Evolutionary conservation across 2,888 invertebrate species (phyloP).

Genomic region (Falcaria lacertinaria): DNA sequence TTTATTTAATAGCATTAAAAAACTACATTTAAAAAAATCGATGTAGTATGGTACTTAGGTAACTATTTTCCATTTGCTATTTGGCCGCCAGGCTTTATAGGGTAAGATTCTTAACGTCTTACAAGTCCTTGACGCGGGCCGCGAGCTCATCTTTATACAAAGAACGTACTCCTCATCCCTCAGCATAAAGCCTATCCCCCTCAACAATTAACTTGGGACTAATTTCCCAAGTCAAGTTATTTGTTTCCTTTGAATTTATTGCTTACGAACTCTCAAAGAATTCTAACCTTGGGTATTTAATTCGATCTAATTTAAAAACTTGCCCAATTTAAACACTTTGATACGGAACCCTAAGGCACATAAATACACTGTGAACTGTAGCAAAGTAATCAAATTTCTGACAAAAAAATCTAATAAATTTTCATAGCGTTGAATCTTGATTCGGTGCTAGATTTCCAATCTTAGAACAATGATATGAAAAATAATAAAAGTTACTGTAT

Average conservation of each 20-base stretch:
- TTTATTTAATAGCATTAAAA: too few species aligned
- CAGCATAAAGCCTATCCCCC: constrained; percentile 44
- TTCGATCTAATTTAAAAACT: constrained; percentile 56
- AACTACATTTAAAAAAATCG: too few species aligned
- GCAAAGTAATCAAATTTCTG: not conserved
- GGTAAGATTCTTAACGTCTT: too few species aligned
- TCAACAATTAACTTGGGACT: constrained; percentile 56
- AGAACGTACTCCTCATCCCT: constrained; percentile 35
- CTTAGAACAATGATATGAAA: too few species aligned
- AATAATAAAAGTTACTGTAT: too few species aligned
- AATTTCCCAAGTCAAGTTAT: constrained; percentile 62
- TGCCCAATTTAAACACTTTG: constrained; percentile 38
- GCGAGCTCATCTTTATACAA: constrained; percentile 30
- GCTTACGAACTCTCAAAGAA: constrained; percentile 56
- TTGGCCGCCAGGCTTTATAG: too few species aligned
- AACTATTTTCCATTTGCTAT: too few species aligned
- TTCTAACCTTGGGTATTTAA: constrained; percentile 52
- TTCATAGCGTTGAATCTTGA: too few species aligned
- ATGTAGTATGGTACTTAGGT: too few species aligned
- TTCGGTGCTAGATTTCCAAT: too few species aligned
- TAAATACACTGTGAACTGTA: constrained; percentile 15
- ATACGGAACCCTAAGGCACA: constrained; percentile 22
- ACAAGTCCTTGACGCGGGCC: too few species aligned
- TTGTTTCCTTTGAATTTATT: constrained; percentile 67
- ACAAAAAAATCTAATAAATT: too few species aligned